Evolutionary conservation across 2,888 invertebrate genomes (phyloP).

Genomic region (Tenodera sinensis): DNA sequence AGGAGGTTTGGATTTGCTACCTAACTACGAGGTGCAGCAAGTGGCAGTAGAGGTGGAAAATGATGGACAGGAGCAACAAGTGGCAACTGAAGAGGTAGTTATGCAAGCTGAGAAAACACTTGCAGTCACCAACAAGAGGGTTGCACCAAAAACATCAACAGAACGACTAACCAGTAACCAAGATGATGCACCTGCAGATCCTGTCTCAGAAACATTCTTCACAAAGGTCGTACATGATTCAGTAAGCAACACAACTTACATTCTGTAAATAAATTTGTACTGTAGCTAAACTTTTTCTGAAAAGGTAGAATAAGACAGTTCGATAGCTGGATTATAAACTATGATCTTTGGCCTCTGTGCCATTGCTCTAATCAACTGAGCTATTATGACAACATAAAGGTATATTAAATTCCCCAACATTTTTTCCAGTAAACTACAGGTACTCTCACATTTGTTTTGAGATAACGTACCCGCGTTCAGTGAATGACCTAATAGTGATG

Average conservation of each 20-base stretch:
- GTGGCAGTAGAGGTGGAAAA: neutral
- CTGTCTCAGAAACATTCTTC: neutral
- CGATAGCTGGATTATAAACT: too few relatives aligned
- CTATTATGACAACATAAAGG: too few relatives aligned
- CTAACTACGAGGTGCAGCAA: neutral
- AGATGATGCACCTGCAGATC: neutral
- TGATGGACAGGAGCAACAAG: neutral
- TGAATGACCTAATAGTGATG: too few relatives aligned
- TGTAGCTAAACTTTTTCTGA: too few relatives aligned
- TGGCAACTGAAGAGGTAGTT: neutral
- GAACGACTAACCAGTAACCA: neutral
- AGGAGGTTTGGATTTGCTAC: neutral
- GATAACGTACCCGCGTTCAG: too few relatives aligned
- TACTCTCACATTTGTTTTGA: too few relatives aligned
- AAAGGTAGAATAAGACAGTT: too few relatives aligned
- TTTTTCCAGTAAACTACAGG: too few relatives aligned
- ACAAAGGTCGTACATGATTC: neutral
- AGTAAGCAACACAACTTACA: neutral
- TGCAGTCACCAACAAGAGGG: neutral
- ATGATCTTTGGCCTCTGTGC: too few relatives aligned
- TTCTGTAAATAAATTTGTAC: too few relatives aligned
- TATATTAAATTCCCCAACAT: too few relatives aligned
- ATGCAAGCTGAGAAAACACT: neutral
- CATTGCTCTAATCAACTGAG: too few relatives aligned
- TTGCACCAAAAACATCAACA: neutral